Conservation (phyloP, 2,888 invertebrate genomes). For the Callosobruchus maculatus region DNA sequence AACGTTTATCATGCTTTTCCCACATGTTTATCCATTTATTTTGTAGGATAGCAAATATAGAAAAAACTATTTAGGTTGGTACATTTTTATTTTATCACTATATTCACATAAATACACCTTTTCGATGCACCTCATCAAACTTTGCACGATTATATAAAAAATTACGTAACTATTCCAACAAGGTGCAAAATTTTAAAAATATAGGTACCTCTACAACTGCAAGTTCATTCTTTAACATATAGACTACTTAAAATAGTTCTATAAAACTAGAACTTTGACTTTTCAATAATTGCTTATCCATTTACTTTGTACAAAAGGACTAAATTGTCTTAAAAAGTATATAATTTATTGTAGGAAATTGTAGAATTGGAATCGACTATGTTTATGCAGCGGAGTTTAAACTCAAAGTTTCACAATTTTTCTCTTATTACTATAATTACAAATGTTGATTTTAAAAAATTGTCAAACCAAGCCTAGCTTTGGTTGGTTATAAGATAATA, state of each 20-base stretch:
- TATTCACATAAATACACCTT: background rate
- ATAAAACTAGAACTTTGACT: slow-evolving; percentile 24
- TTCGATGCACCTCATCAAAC: background rate
- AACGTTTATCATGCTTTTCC: too few relatives aligned
- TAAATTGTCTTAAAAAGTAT: background rate
- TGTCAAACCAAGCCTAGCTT: background rate
- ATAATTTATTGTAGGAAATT: background rate
- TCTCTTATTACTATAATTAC: background rate
- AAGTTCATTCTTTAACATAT: slow-evolving; percentile 7
- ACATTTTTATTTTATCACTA: background rate
- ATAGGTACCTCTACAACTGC: background rate
- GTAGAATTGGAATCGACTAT: background rate
- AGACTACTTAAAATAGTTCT: slow-evolving; percentile 18
- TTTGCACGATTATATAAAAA: background rate
- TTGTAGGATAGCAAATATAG: too few relatives aligned
- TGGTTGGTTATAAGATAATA: background rate
- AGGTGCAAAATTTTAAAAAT: background rate
- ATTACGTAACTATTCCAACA: background rate
- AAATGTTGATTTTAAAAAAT: background rate
- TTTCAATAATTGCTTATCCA: slow-evolving; percentile 2
- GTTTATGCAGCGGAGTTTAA: background rate
- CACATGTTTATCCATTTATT: too few relatives aligned
- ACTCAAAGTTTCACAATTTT: background rate
- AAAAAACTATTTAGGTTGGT: background rate
- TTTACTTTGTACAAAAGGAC: slow-evolving; percentile 12